phyloP scores from a whole-genome alignment of 2,888 invertebrate species.

The Caenorhabditis sp. region DNA sequence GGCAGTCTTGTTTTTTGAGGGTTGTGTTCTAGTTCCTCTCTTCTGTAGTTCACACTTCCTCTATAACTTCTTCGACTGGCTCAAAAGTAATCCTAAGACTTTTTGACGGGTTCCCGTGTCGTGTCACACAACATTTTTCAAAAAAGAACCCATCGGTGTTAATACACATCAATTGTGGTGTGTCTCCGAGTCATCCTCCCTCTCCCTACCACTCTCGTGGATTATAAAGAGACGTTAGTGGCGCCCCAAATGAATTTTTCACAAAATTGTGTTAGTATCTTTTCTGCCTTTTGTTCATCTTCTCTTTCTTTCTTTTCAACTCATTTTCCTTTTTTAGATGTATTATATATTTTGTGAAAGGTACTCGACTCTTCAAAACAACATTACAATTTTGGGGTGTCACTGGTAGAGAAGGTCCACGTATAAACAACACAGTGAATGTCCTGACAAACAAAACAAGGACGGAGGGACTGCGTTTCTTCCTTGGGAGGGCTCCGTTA shows the following conservation, averaged over 20 bases:
- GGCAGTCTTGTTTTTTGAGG: neutral
- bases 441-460: conserved; percentile 40
- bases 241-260: conserved; percentile 29
- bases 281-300: neutral
- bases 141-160: conserved; percentile 37
- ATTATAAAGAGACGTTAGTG: conserved; percentile 26
- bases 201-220: conserved; percentile 22
- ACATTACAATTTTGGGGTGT: conserved; percentile 3
- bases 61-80: neutral
- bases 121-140: neutral
- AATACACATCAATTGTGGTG: conserved; percentile 55
- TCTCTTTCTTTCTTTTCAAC: neutral
- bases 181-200: neutral
- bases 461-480: conserved; percentile 5
- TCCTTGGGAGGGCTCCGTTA: conserved; percentile 14
- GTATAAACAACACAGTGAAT: conserved; percentile 41
- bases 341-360: conserved; percentile 13
- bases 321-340: neutral
- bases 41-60: too few species aligned
- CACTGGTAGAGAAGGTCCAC: conserved; percentile 13
- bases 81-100: neutral
- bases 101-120: conserved; percentile 1
- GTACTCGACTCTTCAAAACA: conserved; percentile 18
- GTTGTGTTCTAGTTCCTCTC: neutral
- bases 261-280: conserved; percentile 22